Percentiles rank a stretch among this genome's conserved stretches.
These are phyloP conservation scores for Drosophila trapezifrons DNA, from an alignment of 1,140 invertebrate species.

Conservation along the genomic window DNA sequence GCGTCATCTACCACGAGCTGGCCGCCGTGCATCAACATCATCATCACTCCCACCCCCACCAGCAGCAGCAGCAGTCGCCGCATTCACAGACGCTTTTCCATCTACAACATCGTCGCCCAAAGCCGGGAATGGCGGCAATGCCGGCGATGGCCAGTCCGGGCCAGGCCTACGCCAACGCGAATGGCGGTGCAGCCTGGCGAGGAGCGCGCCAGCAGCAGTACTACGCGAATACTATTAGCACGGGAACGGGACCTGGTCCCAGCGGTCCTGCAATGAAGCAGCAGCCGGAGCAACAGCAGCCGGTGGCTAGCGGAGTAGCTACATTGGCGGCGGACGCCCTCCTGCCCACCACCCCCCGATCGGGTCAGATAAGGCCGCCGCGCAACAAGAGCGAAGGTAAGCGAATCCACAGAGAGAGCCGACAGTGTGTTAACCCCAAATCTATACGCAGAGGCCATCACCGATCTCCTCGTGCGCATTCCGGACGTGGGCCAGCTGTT, in stretches of 20 bases:
- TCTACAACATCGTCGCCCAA: constrained; percentile 19
- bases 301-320: neutral
- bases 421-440: neutral
- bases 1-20: constrained; percentile 29
- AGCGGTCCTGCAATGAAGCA: constrained; percentile 1
- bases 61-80: constrained; percentile 3
- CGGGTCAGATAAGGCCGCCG: constrained; percentile 9
- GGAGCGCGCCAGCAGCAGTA: neutral
- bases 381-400: constrained; percentile 32
- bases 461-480: constrained; percentile 85
- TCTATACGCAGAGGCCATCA: constrained; percentile 84
- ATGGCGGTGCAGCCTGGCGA: constrained; percentile 8
- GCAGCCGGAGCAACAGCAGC: neutral
- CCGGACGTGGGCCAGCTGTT: constrained; percentile 88
- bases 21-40: constrained; percentile 16
- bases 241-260: neutral
- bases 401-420: neutral
- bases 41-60: neutral
- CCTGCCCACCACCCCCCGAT: constrained; percentile 13
- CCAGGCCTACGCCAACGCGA: constrained; percentile 17
- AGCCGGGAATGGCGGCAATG: constrained; percentile 9
- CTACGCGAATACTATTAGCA: neutral
- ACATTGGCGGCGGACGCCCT: neutral
- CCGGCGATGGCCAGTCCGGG: constrained; percentile 12
- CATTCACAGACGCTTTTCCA: constrained; percentile 4